phyloP scores from a whole-genome alignment of 2,113 vertebrate genomes.

The Notechis scutatus region DNA sequence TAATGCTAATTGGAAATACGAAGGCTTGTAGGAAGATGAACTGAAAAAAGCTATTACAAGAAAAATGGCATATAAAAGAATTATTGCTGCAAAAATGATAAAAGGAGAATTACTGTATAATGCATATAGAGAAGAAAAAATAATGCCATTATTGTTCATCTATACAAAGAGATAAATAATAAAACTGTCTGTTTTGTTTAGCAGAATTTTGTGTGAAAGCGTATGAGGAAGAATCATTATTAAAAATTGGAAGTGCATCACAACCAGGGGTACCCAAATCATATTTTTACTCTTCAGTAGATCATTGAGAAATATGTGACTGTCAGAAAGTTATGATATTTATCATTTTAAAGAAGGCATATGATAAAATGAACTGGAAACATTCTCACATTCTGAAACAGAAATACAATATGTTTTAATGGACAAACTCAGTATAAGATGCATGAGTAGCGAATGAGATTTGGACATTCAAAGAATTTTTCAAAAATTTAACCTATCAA shows the following conservation, averaged over 20 bases:
- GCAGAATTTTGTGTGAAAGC: background rate
- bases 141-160: background rate
- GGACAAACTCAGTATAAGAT: background rate
- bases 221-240: background rate
- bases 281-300: background rate
- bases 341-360: background rate
- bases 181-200: background rate
- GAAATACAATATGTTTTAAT: background rate
- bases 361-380: background rate
- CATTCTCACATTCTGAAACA: background rate
- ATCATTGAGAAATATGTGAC: background rate
- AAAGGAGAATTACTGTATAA: background rate
- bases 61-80: background rate
- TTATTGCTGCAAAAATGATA: background rate
- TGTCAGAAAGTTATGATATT: background rate
- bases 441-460: background rate
- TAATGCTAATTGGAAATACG: background rate
- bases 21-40: background rate
- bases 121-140: background rate
- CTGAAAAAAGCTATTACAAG: background rate
- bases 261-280: background rate
- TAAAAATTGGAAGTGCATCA: background rate
- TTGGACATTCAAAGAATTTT: background rate
- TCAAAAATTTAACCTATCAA: background rate
- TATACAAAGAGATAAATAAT: background rate